Evolutionary conservation across 2,113 vertebrate genomes (phyloP), one percentile per base, ranked within the genome.

Genomic region (Pycnonotus jocosus): DNA sequence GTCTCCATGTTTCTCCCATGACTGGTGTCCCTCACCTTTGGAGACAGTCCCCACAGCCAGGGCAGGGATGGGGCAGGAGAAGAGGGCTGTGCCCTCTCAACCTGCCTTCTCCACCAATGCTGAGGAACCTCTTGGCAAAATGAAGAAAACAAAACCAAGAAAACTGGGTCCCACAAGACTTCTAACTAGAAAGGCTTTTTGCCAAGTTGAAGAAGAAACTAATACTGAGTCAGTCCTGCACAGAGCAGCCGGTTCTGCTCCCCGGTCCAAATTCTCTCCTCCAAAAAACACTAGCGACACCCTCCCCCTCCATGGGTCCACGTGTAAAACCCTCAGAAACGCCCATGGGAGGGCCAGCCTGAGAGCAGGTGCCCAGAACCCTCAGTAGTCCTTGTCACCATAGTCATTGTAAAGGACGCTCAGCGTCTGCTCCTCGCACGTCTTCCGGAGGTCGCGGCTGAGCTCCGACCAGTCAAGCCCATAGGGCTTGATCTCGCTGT

Each of bases 331-430:
- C 89, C 81, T 86, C 92, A 95, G 90, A 56, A 90, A 78, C 0
- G 51, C 93, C 86, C n/a, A 2, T 22, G 30, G 90, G 37, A 92
- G 82, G 92, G 86, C 78, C 76, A 37, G 82, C 11, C 17, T 79
- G 81, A 80, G 85, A 86, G 89, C 4, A 8, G 83, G 76, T 2
- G 11, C 64, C 88, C 9, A 15, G 48, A 42, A 10, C 13, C 33
- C 95, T 99, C 97, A 99, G 96, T 99, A 97, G 93, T 99, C 99
- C 94, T 99, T 99, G 97, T 99, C 99, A 33, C 99, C 99, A 33
- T 99, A 99, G 97, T 99, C 99, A 25, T 99, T 99, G 96, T 99
- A 99, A 91, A 99, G 98, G 91, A 99, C 98, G 1, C 98, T 98
- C 76, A 99, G 98, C 15, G 97, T 98, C 97, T 99, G 99, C 94